A percentile compares a stretch with the other conserved stretches of the same genome.
Conservation (phyloP, 2,113 vertebrate species). For the Apaloderma vittatum region DNA sequence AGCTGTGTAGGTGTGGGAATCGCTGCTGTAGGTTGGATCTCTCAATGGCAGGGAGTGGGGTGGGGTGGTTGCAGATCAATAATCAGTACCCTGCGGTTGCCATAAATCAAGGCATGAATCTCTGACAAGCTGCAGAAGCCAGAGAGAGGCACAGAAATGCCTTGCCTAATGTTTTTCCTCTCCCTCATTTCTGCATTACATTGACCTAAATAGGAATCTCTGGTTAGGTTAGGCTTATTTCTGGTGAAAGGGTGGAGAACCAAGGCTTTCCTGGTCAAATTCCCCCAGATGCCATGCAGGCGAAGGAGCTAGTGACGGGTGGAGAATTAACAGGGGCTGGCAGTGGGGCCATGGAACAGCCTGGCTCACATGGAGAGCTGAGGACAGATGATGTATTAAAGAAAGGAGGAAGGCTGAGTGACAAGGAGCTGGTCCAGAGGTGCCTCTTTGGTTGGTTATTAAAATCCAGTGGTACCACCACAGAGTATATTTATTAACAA, state of each 20-base stretch:
- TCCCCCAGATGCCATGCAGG: not conserved
- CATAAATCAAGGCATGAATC: slow-evolving; percentile 11
- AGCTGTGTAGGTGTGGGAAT: slow-evolving; percentile 15
- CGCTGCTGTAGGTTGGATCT: slow-evolving; percentile 14
- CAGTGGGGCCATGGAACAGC: not conserved
- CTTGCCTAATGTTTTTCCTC: not conserved
- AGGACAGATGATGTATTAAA: not conserved
- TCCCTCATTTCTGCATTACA: not conserved
- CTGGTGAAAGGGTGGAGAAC: not conserved
- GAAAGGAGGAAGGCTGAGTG: not conserved
- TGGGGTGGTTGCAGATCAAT: slow-evolving; percentile 42
- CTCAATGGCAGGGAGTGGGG: not conserved
- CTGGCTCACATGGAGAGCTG: not conserved
- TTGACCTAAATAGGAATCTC: not conserved
- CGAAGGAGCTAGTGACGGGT: not conserved
- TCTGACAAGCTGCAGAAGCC: not conserved
- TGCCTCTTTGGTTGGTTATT: not conserved
- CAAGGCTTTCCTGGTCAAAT: not conserved
- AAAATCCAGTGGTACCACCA: not conserved
- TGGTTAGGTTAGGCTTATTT: not conserved
- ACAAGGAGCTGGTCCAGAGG: not conserved
- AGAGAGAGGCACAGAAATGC: slow-evolving; percentile 20
- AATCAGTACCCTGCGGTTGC: not conserved
- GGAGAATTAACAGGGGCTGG: not conserved
- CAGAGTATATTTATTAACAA: not conserved